Evolutionary conservation across 2,113 vertebrate species (phyloP).

Genomic region (Galbula dea): DNA sequence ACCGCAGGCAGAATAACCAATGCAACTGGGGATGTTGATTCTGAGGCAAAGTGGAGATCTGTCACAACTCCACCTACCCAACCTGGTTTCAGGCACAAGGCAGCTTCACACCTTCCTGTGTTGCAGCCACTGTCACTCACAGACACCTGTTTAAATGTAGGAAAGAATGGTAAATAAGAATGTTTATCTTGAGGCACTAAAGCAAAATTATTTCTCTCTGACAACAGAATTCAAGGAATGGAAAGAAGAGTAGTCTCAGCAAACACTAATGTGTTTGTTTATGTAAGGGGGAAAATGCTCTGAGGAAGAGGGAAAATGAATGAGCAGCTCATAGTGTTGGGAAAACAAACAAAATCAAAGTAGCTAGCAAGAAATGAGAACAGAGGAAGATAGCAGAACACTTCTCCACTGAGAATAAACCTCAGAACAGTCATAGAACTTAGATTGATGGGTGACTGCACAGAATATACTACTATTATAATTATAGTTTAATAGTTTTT

Average conservation of each 20-base stretch:
- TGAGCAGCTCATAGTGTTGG: neutral
- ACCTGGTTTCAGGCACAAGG: neutral
- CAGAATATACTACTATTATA: neutral
- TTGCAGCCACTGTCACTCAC: neutral
- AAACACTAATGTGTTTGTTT: neutral
- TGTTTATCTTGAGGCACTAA: neutral
- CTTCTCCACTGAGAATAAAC: neutral
- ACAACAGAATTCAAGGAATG: neutral
- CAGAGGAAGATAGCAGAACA: neutral
- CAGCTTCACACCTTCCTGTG: neutral
- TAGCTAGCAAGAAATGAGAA: neutral
- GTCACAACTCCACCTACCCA: neutral
- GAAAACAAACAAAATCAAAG: neutral
- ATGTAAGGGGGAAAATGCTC: neutral
- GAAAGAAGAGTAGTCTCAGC: neutral
- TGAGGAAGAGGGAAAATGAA: neutral
- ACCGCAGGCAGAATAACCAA: neutral
- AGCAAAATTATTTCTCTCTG: neutral
- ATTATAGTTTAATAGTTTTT: neutral
- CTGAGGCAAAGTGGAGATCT: neutral
- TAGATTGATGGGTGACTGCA: neutral
- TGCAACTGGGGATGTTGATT: neutral
- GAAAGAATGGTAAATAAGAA: neutral
- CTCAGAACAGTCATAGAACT: neutral
- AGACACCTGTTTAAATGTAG: neutral